Conservation (phyloP, 1,140 invertebrate genomes). For the Conus betulinus region DNA sequence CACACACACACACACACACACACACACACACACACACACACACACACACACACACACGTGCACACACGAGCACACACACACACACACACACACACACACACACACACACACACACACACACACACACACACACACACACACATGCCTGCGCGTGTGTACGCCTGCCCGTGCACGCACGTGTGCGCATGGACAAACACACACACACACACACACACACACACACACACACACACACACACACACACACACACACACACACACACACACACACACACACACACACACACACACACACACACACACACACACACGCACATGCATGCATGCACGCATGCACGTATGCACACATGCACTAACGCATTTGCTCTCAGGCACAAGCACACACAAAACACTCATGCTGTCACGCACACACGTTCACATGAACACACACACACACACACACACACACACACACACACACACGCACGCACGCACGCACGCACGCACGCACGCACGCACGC, state of each 20-base stretch:
- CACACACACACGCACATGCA: neutral
- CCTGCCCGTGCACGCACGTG: too few relatives aligned
- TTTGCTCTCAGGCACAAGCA: too few relatives aligned
- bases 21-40: neutral
- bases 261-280: slow-evolving; percentile 2
- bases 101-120: neutral
- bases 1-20: slow-evolving; percentile 4
- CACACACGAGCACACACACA: slow-evolving; percentile 10
- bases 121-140: slow-evolving; percentile 22
- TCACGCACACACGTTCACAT: too few relatives aligned
- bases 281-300: neutral
- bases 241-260: slow-evolving; percentile 7
- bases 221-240: neutral
- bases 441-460: too few relatives aligned
- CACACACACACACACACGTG: slow-evolving; percentile 1
- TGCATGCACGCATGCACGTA: neutral
- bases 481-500: too few relatives aligned
- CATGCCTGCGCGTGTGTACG: neutral
- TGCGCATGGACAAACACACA: neutral
- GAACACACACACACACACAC: too few relatives aligned
- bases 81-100: slow-evolving; percentile 12
- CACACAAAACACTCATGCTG: too few relatives aligned
- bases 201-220: neutral
- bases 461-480: too few relatives aligned
- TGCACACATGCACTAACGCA: too few relatives aligned